Evolutionary conservation across 53 echinoderm and acorn worm species (phyloP).

Genomic region (Patiria pectinifera): DNA sequence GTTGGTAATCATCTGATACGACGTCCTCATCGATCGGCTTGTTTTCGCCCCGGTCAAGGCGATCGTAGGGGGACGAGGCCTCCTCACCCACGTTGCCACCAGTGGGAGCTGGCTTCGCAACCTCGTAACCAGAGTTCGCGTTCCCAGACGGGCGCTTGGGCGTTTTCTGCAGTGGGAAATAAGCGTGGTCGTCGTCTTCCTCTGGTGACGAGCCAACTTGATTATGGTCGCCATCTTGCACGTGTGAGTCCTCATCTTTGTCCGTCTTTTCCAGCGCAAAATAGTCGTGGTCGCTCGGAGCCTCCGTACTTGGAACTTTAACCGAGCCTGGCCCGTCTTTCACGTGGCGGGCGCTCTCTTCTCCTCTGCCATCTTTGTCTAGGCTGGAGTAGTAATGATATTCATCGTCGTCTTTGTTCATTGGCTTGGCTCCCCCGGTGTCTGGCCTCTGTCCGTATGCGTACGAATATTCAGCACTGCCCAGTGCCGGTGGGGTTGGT

Average conservation of each 20-base stretch:
- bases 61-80: not conserved
- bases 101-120: not conserved
- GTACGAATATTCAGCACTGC: not conserved
- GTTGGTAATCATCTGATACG: not conserved
- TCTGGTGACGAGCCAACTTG: not conserved
- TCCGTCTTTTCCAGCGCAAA: not conserved
- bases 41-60: not conserved
- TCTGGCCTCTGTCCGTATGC: not conserved
- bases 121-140: conserved; percentile 5
- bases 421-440: not conserved
- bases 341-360: not conserved
- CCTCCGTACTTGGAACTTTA: not conserved
- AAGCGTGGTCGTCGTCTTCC: not conserved
- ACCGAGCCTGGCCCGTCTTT: not conserved
- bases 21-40: not conserved
- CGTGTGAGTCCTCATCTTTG: not conserved
- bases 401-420: not conserved
- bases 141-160: not conserved
- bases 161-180: conserved; percentile 10
- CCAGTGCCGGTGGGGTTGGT: not conserved
- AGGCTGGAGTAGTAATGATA: not conserved
- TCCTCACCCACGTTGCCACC: not conserved
- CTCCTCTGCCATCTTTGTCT: not conserved
- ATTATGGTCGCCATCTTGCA: not conserved
- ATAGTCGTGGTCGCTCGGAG: not conserved